Percentiles rank a stretch among this genome's conserved stretches.
These are phyloP conservation scores for Microchirus variegatus DNA, from an alignment of 2,797 vertebrate genomes.

Conservation along the genomic window DNA sequence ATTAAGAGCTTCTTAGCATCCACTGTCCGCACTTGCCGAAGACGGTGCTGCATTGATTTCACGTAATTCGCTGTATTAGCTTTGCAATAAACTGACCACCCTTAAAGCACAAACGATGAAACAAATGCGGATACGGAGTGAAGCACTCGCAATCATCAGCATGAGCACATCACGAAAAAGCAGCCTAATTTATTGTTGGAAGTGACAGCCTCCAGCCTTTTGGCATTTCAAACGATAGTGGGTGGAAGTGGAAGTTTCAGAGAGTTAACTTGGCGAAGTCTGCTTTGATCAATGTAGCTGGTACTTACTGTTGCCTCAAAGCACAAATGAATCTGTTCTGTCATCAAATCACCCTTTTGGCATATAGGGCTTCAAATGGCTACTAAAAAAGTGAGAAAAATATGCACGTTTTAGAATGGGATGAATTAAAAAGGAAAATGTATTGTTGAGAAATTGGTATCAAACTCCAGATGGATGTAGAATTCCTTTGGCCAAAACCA, in stretches of 20 bases:
- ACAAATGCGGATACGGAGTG: conserved; percentile 1
- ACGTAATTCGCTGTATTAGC: background rate
- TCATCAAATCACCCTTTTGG: conserved; percentile 2
- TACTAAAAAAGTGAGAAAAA: conserved; percentile 1
- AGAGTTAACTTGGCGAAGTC: conserved; percentile 21
- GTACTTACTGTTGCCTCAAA: background rate
- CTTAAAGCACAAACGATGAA: background rate
- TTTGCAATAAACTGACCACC: conserved; percentile 1
- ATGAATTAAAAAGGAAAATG: background rate
- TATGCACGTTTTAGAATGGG: background rate
- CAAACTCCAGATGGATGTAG: too few relatives aligned
- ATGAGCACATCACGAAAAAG: background rate
- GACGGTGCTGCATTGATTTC: conserved; percentile 4
- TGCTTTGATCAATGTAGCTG: conserved; percentile 11
- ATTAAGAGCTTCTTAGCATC: conserved; percentile 7
- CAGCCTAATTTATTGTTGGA: conserved; percentile 13
- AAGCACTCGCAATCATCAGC: background rate
- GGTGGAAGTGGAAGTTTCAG: conserved; percentile 15
- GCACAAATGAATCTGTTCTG: conserved; percentile 14
- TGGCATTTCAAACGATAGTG: conserved; percentile 8
- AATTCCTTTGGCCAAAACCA: background rate
- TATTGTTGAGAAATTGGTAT: background rate
- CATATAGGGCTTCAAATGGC: background rate
- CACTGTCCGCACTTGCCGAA: conserved; percentile 8
- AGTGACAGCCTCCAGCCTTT: conserved; percentile 11